phyloP scores from a whole-genome alignment of 2,888 invertebrate species.

The Lysandra coridon region DNA sequence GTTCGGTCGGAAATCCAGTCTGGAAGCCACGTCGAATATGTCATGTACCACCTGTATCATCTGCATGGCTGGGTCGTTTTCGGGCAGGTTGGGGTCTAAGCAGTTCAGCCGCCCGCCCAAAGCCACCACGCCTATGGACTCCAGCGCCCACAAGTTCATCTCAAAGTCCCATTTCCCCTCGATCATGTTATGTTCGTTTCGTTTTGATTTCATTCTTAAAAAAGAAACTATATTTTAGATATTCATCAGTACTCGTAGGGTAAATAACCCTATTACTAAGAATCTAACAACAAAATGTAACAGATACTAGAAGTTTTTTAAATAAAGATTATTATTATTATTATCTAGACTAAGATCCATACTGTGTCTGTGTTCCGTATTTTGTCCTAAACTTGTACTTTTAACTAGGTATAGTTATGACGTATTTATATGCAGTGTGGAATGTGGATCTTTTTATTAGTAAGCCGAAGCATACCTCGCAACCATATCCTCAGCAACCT shows the following conservation, averaged over 20 bases:
- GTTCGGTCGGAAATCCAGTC: slow-evolving; percentile 59
- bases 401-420: no score
- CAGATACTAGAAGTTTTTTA: no score
- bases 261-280: no score
- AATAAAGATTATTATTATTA: no score
- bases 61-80: slow-evolving; percentile 52
- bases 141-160: slow-evolving; percentile 82
- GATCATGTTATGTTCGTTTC: slow-evolving; percentile 76
- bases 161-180: slow-evolving; percentile 76
- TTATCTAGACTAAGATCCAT: no score
- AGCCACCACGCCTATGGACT: slow-evolving; percentile 69
- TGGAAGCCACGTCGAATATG: slow-evolving; percentile 47
- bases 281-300: no score
- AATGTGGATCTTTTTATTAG: no score
- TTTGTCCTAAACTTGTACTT: no score
- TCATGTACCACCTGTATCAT: slow-evolving; percentile 59
- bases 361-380: no score
- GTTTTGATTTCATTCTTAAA: slow-evolving; percentile 74
- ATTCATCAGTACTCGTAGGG: no score
- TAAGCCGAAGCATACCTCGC: slow-evolving; percentile 67
- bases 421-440: no score
- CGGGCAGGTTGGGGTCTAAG: slow-evolving; percentile 53
- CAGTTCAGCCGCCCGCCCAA: slow-evolving; percentile 61
- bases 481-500: slow-evolving; percentile 84
- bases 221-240: no score